These are phyloP conservation scores for Pipra filicauda DNA, from an alignment of 2,113 vertebrate species.

Conservation along the genomic window DNA sequence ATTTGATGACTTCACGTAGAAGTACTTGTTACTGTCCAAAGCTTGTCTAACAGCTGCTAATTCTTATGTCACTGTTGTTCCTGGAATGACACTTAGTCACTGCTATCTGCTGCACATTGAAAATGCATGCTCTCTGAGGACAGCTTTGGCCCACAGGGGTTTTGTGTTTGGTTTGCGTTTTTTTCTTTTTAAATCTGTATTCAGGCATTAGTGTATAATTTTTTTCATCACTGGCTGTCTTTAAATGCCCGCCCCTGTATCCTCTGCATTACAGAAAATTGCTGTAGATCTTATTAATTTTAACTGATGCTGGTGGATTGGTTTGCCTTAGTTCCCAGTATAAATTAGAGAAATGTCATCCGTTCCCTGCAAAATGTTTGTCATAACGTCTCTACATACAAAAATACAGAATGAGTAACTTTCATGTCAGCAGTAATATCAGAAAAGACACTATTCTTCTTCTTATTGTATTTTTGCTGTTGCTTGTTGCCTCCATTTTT, in stretches of 20 bases:
- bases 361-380: neutral
- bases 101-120: neutral
- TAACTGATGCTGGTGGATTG: neutral
- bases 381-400: neutral
- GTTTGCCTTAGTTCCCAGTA: neutral
- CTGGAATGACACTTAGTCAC: neutral
- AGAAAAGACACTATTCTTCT: neutral
- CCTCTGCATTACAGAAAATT: slow-evolving; percentile 31
- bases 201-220: neutral
- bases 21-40: neutral
- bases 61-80: neutral
- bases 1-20: neutral
- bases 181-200: neutral
- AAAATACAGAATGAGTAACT: neutral
- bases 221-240: neutral
- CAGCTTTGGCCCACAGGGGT: neutral
- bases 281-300: slow-evolving; percentile 20
- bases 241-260: neutral
- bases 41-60: neutral
- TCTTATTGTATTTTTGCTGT: neutral
- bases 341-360: neutral
- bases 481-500: neutral
- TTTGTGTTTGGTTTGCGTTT: neutral
- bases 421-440: neutral
- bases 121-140: neutral